Base-by-base conservation (phyloP, 2,797 vertebrate species). In the Morus bassanus region DNA sequence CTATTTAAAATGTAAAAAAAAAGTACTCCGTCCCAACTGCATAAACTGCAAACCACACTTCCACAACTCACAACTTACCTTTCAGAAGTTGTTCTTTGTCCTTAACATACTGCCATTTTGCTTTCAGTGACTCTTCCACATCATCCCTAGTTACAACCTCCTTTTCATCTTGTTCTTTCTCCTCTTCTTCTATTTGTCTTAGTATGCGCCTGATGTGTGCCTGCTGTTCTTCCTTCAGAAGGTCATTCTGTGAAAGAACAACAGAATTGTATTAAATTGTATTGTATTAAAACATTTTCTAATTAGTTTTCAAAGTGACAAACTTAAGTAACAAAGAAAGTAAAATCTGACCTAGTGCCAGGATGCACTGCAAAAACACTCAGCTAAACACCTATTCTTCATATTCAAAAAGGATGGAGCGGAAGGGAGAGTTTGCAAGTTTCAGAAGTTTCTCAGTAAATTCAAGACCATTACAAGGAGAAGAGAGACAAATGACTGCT, bases 41-140 rank as follows among this genome's bases (percentile, higher is more conserved):
- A 15, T 67, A 69, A 91, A 45, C 11, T 63, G 60, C 43, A 92
- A 87, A 46, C 27, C 10, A 30, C 37, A 28, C 28, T 70, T 46
- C 14, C 10, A 53, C 30, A 48, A 13, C 11, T 54, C 57, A 60
- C 39, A 61, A 59, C 13, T 64, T 84, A 98, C 98, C 98, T 98
- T 97, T 94, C 63, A 98, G 93, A 68, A 98, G 92, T 45, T 96
- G 91, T 85, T 98, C 98, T 89, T 98, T 93, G 28, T 97, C 96
- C 69, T 75, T 98, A 74, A 93, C 85, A 87, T 98, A 97, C 30
- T 98, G 89, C 96, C 98, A 96, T 33, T 97, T 97, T 30, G 93
- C 95, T 88, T 96, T 98, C 76, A 98, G 92, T 35, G 95, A 95
- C 22, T 96, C 72, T 64, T 98, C 98, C 28, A 98, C 98, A 43